Evolutionary conservation across 2,888 invertebrate species (phyloP), one percentile per base, ranked within the genome.

Genomic region (Blastobasis lacticolella): DNA sequence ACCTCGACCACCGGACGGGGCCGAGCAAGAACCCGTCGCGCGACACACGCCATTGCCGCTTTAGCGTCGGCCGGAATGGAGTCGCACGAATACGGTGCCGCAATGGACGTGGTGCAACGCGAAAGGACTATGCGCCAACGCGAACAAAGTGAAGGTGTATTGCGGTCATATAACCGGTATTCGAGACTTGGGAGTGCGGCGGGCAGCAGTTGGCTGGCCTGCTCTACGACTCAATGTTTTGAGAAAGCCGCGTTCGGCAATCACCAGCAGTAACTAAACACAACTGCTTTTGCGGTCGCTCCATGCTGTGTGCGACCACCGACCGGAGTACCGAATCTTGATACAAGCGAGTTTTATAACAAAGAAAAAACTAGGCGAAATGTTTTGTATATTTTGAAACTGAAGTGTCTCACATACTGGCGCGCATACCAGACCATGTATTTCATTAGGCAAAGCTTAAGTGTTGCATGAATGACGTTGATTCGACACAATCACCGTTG

Each of bases 131-230:
- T 58, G 63, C 64, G 63, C 67, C 67, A 61, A 66, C 68, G 63
- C 68, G 63, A 67, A 62, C 68, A 62, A 59, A 71, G 75, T 78
- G 71, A 71, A 73, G 81, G 81, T 73, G 76, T 82, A 85, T 84
- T 84, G 85, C 85, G 86, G 87, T 85, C 85, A 84, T 81, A 86
- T 86, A 88, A 88, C 87, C 86, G 87, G 87, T 87, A 88, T 87
- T 83, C 45, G 54, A 54, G 49, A 48, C 54, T 50, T 49, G 23
- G 75, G 78, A 81, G 78, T 77, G 78, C 77, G 71, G 69, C 71
- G 75, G 74, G 40, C 41, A 42, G 42, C 42, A 42, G 42, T 42
- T 10, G 9, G 74, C 73, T 81, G 74, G 78, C 76, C 74, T 75
- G 71, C 77, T 78, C 78, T 73, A 71, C 61, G 63, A 73, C 68